A percentile compares a stretch with the other conserved stretches of the same genome.
These are phyloP conservation scores for Rousettus leschenaultii DNA, from an alignment of 2,113 vertebrate species.

Conservation along the genomic window DNA sequence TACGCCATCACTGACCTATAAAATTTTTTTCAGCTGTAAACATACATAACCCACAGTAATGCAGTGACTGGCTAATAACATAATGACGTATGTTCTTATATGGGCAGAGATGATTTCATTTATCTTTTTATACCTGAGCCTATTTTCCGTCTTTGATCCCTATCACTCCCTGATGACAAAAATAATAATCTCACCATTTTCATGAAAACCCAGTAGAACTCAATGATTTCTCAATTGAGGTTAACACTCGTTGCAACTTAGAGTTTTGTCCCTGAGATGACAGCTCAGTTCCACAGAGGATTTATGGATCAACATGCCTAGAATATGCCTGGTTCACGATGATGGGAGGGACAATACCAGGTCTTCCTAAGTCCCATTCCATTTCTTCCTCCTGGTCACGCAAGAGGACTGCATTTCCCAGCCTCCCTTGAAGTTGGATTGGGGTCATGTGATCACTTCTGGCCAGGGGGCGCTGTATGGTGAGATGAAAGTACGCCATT, in stretches of 20 bases:
- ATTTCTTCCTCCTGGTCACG: not conserved
- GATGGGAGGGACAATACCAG: not conserved
- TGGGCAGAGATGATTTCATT: not conserved
- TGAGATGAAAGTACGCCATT: not conserved
- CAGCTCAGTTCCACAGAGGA: not conserved
- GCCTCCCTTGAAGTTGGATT: not conserved
- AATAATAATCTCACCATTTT: not conserved
- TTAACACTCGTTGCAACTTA: not conserved
- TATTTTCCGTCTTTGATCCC: not conserved
- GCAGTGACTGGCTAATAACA: not conserved
- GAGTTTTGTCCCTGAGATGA: not conserved
- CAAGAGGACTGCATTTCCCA: not conserved
- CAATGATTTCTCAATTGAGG: conserved; percentile 4
- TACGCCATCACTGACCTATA: not conserved
- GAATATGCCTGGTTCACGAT: not conserved
- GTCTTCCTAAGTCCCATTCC: not conserved
- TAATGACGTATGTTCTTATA: not conserved
- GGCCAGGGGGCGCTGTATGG: not conserved
- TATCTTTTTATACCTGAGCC: not conserved
- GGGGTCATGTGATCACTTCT: not conserved
- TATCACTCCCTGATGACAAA: not conserved
- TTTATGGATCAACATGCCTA: not conserved
- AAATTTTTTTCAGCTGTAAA: not conserved
- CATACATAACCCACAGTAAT: not conserved
- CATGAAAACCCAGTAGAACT: not conserved